Evolutionary conservation across 2,797 vertebrate species (phyloP).

Genomic region (Trachops cirrhosus): DNA sequence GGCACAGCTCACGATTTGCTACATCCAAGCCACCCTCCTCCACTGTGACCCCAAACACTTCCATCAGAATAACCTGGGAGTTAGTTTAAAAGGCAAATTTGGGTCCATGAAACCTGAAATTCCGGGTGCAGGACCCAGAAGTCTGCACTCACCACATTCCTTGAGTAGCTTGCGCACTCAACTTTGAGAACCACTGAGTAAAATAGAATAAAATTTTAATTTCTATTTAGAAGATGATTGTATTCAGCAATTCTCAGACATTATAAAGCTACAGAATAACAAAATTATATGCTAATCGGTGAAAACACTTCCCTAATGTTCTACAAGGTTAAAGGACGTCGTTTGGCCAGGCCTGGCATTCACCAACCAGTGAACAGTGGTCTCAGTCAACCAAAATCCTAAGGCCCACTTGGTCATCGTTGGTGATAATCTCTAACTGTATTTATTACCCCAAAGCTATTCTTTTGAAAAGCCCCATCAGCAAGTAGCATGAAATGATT

Average conservation of each 20-base stretch:
- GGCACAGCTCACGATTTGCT: background rate
- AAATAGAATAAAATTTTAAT: background rate
- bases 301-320: background rate
- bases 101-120: background rate
- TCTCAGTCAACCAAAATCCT: background rate
- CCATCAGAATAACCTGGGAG: background rate
- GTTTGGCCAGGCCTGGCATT: background rate
- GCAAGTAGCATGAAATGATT: background rate
- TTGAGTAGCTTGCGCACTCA: background rate
- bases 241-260: background rate
- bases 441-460: background rate
- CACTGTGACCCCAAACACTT: background rate
- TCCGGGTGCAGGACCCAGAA: background rate
- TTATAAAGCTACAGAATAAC: background rate
- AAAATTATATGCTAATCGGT: background rate
- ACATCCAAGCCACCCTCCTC: background rate
- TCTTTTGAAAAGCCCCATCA: background rate
- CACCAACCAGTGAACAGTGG: background rate
- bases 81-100: background rate
- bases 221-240: background rate
- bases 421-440: background rate
- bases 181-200: background rate
- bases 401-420: background rate
- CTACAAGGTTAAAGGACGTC: background rate
- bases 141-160: background rate